Conservation (phyloP, 2,797 vertebrate species). For the Sciurus carolinensis region DNA sequence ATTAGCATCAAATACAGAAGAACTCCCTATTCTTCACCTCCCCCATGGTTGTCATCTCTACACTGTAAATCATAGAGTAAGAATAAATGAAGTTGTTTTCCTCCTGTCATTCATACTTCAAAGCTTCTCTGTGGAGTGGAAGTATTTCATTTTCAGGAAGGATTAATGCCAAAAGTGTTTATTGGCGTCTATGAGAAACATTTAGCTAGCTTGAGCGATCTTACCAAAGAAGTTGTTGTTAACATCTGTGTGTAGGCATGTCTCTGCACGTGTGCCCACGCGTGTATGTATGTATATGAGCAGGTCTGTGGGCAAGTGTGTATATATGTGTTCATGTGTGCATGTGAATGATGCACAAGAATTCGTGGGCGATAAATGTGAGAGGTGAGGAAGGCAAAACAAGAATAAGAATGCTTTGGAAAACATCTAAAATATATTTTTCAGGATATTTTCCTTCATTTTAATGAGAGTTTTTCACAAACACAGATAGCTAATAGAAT, state of each 20-base stretch:
- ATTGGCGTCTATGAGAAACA: constrained; percentile 72
- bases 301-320: background rate
- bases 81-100: constrained; percentile 75
- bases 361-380: background rate
- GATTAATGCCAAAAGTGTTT: constrained; percentile 76
- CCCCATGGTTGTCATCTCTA: constrained; percentile 44
- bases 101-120: constrained; percentile 76
- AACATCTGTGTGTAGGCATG: background rate
- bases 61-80: constrained; percentile 27
- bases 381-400: background rate
- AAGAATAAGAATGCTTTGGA: background rate
- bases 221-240: background rate
- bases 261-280: background rate
- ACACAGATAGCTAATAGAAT: background rate
- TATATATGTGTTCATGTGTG: background rate
- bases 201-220: constrained; percentile 72
- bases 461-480: background rate
- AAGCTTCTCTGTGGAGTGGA: constrained; percentile 68
- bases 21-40: constrained; percentile 45
- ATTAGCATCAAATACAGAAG: constrained; percentile 58
- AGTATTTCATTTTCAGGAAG: constrained; percentile 76
- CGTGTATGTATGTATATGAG: background rate
- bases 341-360: no score
- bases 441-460: background rate
- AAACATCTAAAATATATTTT: background rate